Evolutionary conservation across 1,140 invertebrate genomes (phyloP).

Genomic region (Saxidomus purpurata): DNA sequence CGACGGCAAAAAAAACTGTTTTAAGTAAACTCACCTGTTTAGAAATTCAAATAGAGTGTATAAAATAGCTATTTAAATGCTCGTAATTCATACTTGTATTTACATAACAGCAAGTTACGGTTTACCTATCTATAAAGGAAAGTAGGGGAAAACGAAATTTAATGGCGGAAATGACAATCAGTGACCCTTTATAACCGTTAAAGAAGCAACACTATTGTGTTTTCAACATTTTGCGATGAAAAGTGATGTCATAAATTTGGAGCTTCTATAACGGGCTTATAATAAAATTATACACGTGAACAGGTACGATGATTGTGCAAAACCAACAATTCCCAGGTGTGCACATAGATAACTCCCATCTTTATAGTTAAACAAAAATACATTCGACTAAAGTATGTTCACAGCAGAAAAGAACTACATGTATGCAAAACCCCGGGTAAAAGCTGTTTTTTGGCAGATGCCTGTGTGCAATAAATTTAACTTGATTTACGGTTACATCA

Average conservation of each 20-base stretch:
- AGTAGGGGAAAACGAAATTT: not conserved
- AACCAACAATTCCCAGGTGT: too few relatives aligned
- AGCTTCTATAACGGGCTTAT: not conserved
- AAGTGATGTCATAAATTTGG: not conserved
- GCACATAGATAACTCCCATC: too few relatives aligned
- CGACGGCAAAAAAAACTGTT: not conserved
- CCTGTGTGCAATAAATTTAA: too few relatives aligned
- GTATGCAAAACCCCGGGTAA: too few relatives aligned
- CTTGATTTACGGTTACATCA: too few relatives aligned
- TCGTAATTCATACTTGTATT: not conserved
- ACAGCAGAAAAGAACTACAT: too few relatives aligned
- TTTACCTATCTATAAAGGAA: not conserved
- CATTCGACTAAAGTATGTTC: too few relatives aligned
- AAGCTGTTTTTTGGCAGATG: too few relatives aligned
- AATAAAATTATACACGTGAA: not conserved
- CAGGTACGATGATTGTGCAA: not conserved
- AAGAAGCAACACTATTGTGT: not conserved
- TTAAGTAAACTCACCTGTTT: slow-evolving; percentile 5
- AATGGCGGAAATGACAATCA: not conserved
- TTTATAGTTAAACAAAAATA: too few relatives aligned
- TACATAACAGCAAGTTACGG: not conserved
- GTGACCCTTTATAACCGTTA: slow-evolving; percentile 1
- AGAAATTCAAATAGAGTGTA: not conserved
- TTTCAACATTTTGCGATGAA: not conserved
- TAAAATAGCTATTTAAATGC: slow-evolving; percentile 2